A percentile compares a stretch with the other conserved stretches of the same genome.
Evolutionary conservation across 1,140 invertebrate species (phyloP).

Genomic region (Drosophila parabipectinata): DNA sequence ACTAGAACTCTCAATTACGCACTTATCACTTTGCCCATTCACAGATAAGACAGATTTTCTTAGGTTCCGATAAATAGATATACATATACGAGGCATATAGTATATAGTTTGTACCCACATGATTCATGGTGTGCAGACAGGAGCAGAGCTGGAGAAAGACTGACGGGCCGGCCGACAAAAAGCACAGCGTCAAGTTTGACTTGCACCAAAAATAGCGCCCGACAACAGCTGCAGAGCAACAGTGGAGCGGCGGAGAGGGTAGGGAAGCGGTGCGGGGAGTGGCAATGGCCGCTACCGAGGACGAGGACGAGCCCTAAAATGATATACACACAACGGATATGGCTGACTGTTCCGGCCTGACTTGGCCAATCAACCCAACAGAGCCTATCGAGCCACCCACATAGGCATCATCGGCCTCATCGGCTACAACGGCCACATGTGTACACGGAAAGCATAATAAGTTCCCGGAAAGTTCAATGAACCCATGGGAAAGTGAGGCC

Average conservation of each 20-base stretch:
- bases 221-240: constrained; percentile 58
- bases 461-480: constrained; percentile 77
- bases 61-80: background rate
- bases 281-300: constrained; percentile 33
- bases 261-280: constrained; percentile 7
- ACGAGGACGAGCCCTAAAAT: constrained; percentile 65
- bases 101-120: constrained; percentile 32
- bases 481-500: constrained; percentile 68
- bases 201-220: constrained; percentile 54
- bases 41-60: constrained; percentile 34
- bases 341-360: constrained; percentile 19
- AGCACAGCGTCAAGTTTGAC: constrained; percentile 42
- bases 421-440: constrained; percentile 11
- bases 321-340: constrained; percentile 43
- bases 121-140: constrained; percentile 58
- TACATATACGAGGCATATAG: constrained; percentile 2
- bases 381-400: constrained; percentile 46
- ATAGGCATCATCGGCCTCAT: constrained; percentile 9
- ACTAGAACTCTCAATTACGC: constrained; percentile 12
- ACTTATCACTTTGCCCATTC: constrained; percentile 21
- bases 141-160: constrained; percentile 58
- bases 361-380: constrained; percentile 45
- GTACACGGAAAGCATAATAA: constrained; percentile 60
- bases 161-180: constrained; percentile 41
- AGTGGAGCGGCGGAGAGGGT: background rate